Evolutionary conservation across 2,797 vertebrate species (phyloP).

Genomic region (Pteronotus mesoamericanus): DNA sequence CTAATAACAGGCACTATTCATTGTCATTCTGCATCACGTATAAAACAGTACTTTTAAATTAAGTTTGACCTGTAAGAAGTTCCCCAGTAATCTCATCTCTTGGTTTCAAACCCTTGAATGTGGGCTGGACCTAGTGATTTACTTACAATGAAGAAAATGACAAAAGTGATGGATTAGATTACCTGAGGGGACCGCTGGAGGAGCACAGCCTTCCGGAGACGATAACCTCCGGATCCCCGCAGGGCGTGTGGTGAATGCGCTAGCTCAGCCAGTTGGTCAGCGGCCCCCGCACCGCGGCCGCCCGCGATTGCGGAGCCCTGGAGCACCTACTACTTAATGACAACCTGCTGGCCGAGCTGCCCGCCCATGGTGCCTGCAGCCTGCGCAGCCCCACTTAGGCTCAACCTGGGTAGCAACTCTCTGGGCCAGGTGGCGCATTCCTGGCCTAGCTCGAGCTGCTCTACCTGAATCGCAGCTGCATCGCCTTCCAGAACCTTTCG

Average conservation of each 20-base stretch:
- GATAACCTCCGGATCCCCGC: slow-evolving; percentile 93
- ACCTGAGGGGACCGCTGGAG: slow-evolving; percentile 92
- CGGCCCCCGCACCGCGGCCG: slow-evolving; percentile 90
- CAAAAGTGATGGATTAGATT: neutral
- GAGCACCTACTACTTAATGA: slow-evolving; percentile 96
- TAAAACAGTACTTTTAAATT: neutral
- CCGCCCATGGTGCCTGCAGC: slow-evolving; percentile 87
- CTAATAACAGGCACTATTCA: neutral
- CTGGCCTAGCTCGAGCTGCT: slow-evolving; percentile 93
- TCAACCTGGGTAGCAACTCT: slow-evolving; percentile 93
- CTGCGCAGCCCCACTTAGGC: slow-evolving; percentile 89
- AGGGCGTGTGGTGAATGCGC: slow-evolving; percentile 86
- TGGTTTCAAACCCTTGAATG: neutral
- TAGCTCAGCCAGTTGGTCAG: slow-evolving; percentile 95
- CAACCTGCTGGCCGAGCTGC: slow-evolving; percentile 88
- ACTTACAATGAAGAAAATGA: neutral
- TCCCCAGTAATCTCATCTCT: neutral
- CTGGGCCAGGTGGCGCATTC: slow-evolving; percentile 87
- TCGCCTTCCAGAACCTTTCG: slow-evolving; percentile 92
- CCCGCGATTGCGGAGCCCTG: slow-evolving; percentile 89
- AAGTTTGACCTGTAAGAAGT: neutral
- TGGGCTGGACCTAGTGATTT: neutral
- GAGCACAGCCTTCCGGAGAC: slow-evolving; percentile 95
- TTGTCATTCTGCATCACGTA: neutral
- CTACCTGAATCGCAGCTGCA: slow-evolving; percentile 92